Evolutionary conservation across 2,888 invertebrate species (phyloP), one percentile per base, ranked within the genome.

Genomic region (Cosmia trapezina): DNA sequence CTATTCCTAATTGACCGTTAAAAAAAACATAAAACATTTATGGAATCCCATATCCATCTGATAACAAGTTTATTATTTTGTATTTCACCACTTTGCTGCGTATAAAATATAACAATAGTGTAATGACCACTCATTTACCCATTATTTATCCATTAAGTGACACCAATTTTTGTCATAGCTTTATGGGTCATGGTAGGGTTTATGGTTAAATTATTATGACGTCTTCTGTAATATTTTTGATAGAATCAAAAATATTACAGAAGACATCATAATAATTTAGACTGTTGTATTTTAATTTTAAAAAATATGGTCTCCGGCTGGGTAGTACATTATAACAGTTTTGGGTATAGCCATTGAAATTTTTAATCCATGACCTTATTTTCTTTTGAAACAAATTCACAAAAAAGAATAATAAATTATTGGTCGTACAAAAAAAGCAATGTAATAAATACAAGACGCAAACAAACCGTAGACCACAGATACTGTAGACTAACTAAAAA

Each of bases 111-210:
- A 53, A 70, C 59, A 64, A 83, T 73, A 56, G 59, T 64, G n/a
- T 83, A 81, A 83, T 69, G 66, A 47, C 63, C 60, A 45, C 59
- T 68, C 43, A 81, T 80, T 80, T 68, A 37, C 53, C 59, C 81
- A 83, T 81, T 83, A 83, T 83, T 56, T 69, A 68, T 70, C 70
- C 81, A 81, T 81, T 75, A 68, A 19, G 37, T 19, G 12, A 37
- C 19, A 47, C 7, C 51, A 65, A 8, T 70, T 70, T 76, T 43
- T 68, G 28, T 60, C 45, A 67, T 37, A 57, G 28, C 22, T 65
- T 75, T 51, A 57, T 63, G 9, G 43, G 28, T 63, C n/a, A n/a
- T n/a, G n/a, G n/a, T n/a, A n/a, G n/a, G n/a, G n/a, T n/a, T n/a
- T n/a, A n/a, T n/a, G n/a, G n/a, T n/a, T n/a, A n/a, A n/a, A n/a